A percentile compares a stretch with the other conserved stretches of the same genome.
Evolutionary conservation across 2,888 invertebrate genomes (phyloP).

Genomic region (Cryptocephalus moraei): DNA sequence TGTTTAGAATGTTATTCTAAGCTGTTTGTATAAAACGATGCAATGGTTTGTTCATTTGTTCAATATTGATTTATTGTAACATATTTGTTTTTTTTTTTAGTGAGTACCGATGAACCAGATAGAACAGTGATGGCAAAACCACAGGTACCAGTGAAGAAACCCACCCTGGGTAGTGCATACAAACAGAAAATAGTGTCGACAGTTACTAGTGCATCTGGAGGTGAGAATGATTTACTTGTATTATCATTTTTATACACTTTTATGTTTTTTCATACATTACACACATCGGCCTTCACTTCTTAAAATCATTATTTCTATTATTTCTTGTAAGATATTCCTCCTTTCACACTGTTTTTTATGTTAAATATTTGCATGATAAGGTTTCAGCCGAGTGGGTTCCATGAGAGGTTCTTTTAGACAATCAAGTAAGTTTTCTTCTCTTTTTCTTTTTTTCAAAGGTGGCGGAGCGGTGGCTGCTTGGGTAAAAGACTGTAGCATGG

Average conservation of each 20-base stretch:
- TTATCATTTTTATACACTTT: conserved; percentile 4
- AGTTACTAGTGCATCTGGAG: conserved; percentile 25
- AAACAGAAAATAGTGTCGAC: conserved; percentile 36
- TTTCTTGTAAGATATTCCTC: conserved; percentile 18
- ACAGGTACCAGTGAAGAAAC: conserved; percentile 37
- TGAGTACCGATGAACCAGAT: conserved; percentile 39
- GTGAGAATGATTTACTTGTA: conserved; percentile 14
- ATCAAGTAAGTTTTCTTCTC: conserved; percentile 25
- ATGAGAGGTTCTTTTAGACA: conserved; percentile 21
- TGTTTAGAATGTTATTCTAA: too few species aligned
- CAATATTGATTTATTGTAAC: neutral
- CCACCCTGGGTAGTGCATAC: conserved; percentile 24
- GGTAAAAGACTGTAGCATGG: neutral
- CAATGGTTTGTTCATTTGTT: neutral
- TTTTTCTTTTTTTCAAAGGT: too few species aligned
- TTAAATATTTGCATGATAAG: conserved; percentile 22
- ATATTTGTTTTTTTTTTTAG: conserved; percentile 11
- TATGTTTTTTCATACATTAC: conserved; percentile 7
- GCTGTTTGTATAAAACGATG: too few species aligned
- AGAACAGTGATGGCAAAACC: conserved; percentile 34
- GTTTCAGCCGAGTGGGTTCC: conserved; percentile 30
- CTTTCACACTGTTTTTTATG: conserved; percentile 8
- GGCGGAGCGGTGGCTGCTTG: conserved; percentile 4
- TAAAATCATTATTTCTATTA: conserved; percentile 10
- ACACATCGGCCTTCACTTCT: conserved; percentile 10